Percentiles rank a stretch among this genome's conserved stretches.
Evolutionary conservation across 2,888 invertebrate genomes (phyloP).

Genomic region (Drosophila greeni): DNA sequence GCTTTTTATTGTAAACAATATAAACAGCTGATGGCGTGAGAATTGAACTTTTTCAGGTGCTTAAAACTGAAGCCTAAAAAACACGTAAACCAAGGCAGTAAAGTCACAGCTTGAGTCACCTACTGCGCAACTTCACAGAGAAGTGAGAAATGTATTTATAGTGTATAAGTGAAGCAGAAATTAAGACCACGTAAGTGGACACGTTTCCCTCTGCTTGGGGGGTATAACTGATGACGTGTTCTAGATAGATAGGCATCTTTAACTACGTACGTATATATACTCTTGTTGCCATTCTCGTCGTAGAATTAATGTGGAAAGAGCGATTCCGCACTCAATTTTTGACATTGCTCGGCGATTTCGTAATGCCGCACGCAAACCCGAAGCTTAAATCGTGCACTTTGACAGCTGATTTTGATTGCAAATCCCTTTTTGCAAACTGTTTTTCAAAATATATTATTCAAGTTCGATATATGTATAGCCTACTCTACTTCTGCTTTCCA

Average conservation of each 20-base stretch:
- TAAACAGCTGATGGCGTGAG: slow-evolving; percentile 17
- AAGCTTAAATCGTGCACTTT: slow-evolving; percentile 29
- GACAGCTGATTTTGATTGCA: slow-evolving; percentile 1
- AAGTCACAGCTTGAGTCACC: slow-evolving; percentile 12
- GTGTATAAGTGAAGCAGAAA: slow-evolving; percentile 2
- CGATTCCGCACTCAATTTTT: slow-evolving; percentile 10
- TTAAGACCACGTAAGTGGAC: slow-evolving; percentile 25
- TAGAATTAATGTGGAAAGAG: slow-evolving; percentile 22
- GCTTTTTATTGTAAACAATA: slow-evolving; percentile 11
- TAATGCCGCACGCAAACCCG: slow-evolving; percentile 23
- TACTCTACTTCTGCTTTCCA: not conserved
- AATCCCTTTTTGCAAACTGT: slow-evolving; percentile 5
- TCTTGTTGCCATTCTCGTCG: slow-evolving; percentile 9
- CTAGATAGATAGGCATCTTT: not conserved
- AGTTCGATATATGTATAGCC: slow-evolving; percentile 25
- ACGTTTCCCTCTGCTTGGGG: slow-evolving; percentile 2
- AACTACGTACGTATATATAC: not conserved
- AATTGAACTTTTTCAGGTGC: slow-evolving; percentile 12
- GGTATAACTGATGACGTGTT: slow-evolving; percentile 28
- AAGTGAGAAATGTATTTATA: slow-evolving; percentile 4
- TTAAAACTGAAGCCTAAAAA: slow-evolving; percentile 1
- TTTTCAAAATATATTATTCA: slow-evolving; percentile 9
- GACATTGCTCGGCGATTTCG: slow-evolving; percentile 32
- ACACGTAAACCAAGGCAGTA: slow-evolving; percentile 2
- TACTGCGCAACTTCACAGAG: slow-evolving; percentile 17